Conservation (phyloP, 2,888 invertebrate species). For the Arge pagana region DNA sequence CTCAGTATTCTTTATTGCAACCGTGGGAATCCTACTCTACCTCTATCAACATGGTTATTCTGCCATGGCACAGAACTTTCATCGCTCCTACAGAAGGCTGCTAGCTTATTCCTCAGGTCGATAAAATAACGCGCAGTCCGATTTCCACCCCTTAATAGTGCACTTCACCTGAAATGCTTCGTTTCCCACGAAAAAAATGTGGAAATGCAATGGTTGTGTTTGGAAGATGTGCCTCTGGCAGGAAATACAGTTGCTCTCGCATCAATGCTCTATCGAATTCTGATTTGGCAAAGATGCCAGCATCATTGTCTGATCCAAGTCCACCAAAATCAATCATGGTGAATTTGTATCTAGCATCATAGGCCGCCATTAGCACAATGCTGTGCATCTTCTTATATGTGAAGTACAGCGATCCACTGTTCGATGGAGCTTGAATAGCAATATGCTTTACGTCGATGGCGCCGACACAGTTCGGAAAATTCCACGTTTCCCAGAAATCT, state of each 20-base stretch:
- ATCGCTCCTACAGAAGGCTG: slow-evolving; percentile 4
- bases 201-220: slow-evolving; percentile 11
- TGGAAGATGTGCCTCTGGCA: slow-evolving; percentile 22
- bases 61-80: slow-evolving; percentile 15
- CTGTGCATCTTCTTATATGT: slow-evolving; percentile 32
- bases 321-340: slow-evolving; percentile 27
- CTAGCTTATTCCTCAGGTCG: slow-evolving; percentile 12
- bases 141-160: slow-evolving; percentile 9
- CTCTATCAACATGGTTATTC: slow-evolving; percentile 14
- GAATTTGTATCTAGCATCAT: slow-evolving; percentile 30
- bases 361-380: slow-evolving; percentile 29
- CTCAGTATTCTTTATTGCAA: too few species aligned
- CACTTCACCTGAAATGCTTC: slow-evolving; percentile 29
- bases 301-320: slow-evolving; percentile 28
- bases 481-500: slow-evolving; percentile 14
- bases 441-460: slow-evolving; percentile 28
- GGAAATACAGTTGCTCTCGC: slow-evolving; percentile 24
- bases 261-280: slow-evolving; percentile 25
- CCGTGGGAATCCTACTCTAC: slow-evolving; percentile 1
- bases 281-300: slow-evolving; percentile 22
- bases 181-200: slow-evolving; percentile 27
- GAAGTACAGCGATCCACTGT: slow-evolving; percentile 25
- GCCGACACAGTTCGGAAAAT: slow-evolving; percentile 12
- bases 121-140: not conserved
- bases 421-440: slow-evolving; percentile 23